phyloP scores from a whole-genome alignment of 2,888 invertebrate species.

The Xestoiulus laeticollis region DNA sequence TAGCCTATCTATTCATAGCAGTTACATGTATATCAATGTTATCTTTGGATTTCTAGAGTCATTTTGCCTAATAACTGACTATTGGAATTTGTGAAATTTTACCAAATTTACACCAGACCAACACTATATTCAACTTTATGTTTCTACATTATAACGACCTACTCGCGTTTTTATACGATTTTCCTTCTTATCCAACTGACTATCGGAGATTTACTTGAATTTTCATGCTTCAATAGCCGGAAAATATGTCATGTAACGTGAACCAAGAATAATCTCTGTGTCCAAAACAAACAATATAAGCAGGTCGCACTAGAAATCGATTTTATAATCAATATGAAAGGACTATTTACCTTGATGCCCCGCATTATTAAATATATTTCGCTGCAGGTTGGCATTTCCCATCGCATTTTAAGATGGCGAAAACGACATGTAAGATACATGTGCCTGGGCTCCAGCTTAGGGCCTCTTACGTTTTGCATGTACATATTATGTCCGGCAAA shows the following conservation, averaged over 20 bases:
- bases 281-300: slow-evolving; percentile 14
- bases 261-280: background rate
- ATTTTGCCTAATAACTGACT: no score
- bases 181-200: no score
- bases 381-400: background rate
- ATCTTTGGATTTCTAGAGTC: no score
- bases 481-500: background rate
- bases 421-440: background rate
- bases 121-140: no score
- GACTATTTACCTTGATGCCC: background rate
- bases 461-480: no score
- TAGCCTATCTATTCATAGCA: no score
- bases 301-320: background rate
- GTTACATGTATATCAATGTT: no score
- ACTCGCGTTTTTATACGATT: no score
- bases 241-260: background rate
- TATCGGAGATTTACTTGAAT: background rate
- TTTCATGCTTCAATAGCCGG: background rate
- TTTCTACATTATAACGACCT: no score
- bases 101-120: no score
- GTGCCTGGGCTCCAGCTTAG: no score
- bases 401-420: background rate
- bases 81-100: no score
- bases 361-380: background rate
- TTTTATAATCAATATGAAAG: background rate